These are phyloP conservation scores for Oryzias sinensis DNA, from an alignment of 2,797 vertebrate species.

Conservation along the genomic window DNA sequence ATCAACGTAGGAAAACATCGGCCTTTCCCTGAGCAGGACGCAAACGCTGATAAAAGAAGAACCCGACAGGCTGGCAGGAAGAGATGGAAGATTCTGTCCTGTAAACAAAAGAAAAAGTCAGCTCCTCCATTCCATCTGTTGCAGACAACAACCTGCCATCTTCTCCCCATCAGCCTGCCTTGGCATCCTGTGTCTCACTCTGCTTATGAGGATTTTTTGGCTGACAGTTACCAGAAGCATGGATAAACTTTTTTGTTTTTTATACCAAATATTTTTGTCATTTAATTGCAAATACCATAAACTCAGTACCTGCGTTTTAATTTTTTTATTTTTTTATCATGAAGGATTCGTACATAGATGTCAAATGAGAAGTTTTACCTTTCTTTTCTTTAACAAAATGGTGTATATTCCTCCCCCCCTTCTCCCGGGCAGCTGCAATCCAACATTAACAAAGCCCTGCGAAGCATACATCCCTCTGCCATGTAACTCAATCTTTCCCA, in stretches of 20 bases:
- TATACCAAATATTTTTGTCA: slow-evolving; percentile 20
- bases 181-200: slow-evolving; percentile 57
- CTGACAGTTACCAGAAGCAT: slow-evolving; percentile 59
- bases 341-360: too few species aligned
- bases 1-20: slow-evolving; percentile 8
- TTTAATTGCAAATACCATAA: slow-evolving; percentile 1
- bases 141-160: slow-evolving; percentile 48
- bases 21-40: slow-evolving; percentile 8
- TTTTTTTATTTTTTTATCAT: background rate
- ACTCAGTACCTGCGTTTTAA: background rate
- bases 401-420: slow-evolving; percentile 38
- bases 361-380: slow-evolving; percentile 13
- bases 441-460: slow-evolving; percentile 68
- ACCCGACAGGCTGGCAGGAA: slow-evolving; percentile 60
- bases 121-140: slow-evolving; percentile 68
- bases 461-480: slow-evolving; percentile 60
- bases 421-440: slow-evolving; percentile 53
- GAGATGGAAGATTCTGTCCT: slow-evolving; percentile 56
- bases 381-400: slow-evolving; percentile 43
- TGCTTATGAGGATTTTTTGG: slow-evolving; percentile 52
- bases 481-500: slow-evolving; percentile 67
- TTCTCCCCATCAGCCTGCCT: slow-evolving; percentile 53
- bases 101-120: slow-evolving; percentile 64
- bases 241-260: slow-evolving; percentile 5
- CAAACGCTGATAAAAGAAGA: slow-evolving; percentile 25